A percentile compares a stretch with the other conserved stretches of the same genome.
phyloP scores from a whole-genome alignment of 2,113 vertebrate species.

The Phalacrocorax aristotelis region DNA sequence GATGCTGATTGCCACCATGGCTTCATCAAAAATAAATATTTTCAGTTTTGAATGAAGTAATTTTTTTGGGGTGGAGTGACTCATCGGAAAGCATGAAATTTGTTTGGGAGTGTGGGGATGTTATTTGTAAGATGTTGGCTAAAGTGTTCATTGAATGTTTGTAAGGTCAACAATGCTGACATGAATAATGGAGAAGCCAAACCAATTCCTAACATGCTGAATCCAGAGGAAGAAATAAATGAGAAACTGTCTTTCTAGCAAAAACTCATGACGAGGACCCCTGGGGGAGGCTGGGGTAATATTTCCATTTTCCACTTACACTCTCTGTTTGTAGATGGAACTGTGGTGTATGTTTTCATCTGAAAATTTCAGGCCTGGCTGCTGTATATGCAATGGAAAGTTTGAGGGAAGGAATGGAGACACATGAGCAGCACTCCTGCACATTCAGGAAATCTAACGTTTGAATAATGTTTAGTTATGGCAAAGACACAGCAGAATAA shows the following conservation, averaged over 20 bases:
- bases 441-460: background rate
- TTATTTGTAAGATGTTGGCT: conserved; percentile 8
- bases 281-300: background rate
- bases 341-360: background rate
- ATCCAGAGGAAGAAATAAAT: conserved; percentile 20
- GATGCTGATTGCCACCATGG: background rate
- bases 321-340: background rate
- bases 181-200: conserved; percentile 16
- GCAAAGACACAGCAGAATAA: background rate
- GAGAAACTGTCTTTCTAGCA: conserved; percentile 8
- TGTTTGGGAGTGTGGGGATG: background rate
- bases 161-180: conserved; percentile 2
- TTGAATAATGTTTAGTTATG: background rate
- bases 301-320: conserved; percentile 8
- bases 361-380: background rate
- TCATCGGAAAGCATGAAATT: conserved; percentile 28
- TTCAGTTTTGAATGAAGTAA: background rate
- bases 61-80: conserved; percentile 8
- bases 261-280: background rate
- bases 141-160: background rate
- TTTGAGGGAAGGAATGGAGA: background rate
- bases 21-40: conserved; percentile 44
- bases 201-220: background rate
- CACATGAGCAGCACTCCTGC: background rate
- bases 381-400: background rate